Base-by-base conservation (phyloP, 2,113 vertebrate species). In the Spilogale gracilis region DNA sequence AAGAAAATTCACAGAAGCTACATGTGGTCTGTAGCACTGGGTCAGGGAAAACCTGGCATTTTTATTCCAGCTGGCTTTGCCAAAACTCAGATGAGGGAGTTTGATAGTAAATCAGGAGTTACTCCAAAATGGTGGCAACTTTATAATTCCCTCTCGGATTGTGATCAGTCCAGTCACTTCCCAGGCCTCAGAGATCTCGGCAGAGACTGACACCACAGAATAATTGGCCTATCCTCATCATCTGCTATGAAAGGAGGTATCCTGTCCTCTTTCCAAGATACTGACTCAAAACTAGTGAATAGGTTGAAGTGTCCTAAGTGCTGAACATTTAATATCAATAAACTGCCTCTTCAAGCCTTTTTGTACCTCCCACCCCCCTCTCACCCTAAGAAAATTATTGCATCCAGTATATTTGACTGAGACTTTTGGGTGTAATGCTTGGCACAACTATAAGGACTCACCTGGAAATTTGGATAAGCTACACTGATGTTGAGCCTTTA, bases 261-360 rank as follows among this genome's bases (percentile, higher is more conserved):
- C 0, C 8, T 84, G 56, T 71, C 25, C 90, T 93, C 98, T 98
- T 97, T 98, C 98, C 98, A 97, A 83, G 97, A 97, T 98, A 92
- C 98, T 98, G 98, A 94, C 90, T 13, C 32, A 90, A 91, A 30
- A 48, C 1, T 61, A 0, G 32, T 96, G 48, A 23, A 14, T 21
- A 11, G 23, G 0, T 13, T 83, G 94, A 90, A 74, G 93, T 98
- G 89, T 97, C 96, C 96, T 87, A 83, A 61, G 97, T 97, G 65
- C 96, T 97, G 96, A 98, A 97, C 38, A 23, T 67, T 67, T 65
- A 52, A 13, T 20, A 56, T 43, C 63, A 38, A 76, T 83, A 52
- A 90, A 65, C 3, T 48, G 8, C 60, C 82, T 82, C n/a, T 14
- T 45, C 27, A 21, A 56, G 86, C 63, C 27, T 54, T 87, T 50